Evolutionary conservation across 2,888 invertebrate species (phyloP), one percentile per base, ranked within the genome.

Genomic region (Orthosia gracilis): DNA sequence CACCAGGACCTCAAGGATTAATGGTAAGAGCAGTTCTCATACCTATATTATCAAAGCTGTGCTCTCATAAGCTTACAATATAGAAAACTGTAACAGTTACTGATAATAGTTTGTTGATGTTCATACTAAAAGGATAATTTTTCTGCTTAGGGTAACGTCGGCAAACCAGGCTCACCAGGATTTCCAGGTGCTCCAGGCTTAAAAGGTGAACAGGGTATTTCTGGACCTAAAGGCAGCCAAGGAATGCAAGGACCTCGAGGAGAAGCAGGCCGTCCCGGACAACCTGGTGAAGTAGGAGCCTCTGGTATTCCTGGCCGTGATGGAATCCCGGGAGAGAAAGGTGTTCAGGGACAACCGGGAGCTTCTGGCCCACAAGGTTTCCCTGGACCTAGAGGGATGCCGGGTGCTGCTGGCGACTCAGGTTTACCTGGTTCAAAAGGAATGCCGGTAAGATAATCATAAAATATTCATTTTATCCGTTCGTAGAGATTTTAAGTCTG

Each of bases 161-260:
- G 99, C 2, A 98, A 98, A 94, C 96, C 98, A 26, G 99, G 99
- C 4, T 96, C 98, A 21, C 98, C 98, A 40, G 99, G 99, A 3
- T 98, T 98, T 89, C 98, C 98, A 12, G 99, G 99, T 49, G 97
- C 97, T 80, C 97, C 98, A 40, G 99, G 99, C 4, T 94, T 97
- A 52, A 98, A 98, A 95, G 98, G 98, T 18, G 98, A 98, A 92
- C 97, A 97, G 94, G 98, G 98, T 31, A 89, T 96, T 66, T 92
- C 94, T 73, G 98, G 98, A 0, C 97, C 98, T 0, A 98, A 98
- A 94, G 98, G 98, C 61, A 98, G 98, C 88, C 98, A 98, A 94
- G 98, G 98, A 15, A 94, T 98, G 62, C 98, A 98, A 97, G 98
- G 98, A 2, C 97, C 98, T 0, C 95, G 98, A 90, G 98, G 98